Evolutionary conservation across 2,888 invertebrate species (phyloP).

Genomic region (Callinectes sapidus): DNA sequence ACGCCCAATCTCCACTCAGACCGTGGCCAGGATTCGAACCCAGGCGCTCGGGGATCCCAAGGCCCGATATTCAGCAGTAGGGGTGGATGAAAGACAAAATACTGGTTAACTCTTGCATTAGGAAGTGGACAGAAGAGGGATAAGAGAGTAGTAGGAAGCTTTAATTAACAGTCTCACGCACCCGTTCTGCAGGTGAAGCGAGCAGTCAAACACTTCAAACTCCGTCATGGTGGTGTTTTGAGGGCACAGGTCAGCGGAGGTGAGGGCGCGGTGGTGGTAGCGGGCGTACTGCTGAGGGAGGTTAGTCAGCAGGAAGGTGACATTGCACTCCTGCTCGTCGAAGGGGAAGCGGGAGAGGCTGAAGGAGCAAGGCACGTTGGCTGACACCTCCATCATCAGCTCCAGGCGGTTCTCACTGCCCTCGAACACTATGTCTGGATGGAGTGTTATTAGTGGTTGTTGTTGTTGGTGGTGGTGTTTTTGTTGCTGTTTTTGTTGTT

Average conservation of each 20-base stretch:
- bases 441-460: too few species aligned
- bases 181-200: constrained; percentile 20
- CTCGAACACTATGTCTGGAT: not conserved
- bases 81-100: too few species aligned
- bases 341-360: constrained; percentile 24
- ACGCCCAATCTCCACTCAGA: too few species aligned
- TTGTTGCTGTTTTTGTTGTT: too few species aligned
- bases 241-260: not conserved
- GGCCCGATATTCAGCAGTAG: too few species aligned
- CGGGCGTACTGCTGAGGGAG: not conserved
- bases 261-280: not conserved
- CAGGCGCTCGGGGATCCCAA: too few species aligned
- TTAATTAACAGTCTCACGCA: not conserved
- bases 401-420: not conserved
- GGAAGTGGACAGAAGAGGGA: too few species aligned
- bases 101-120: too few species aligned
- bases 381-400: not conserved
- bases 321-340: constrained; percentile 42
- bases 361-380: constrained; percentile 36
- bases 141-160: too few species aligned
- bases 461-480: too few species aligned
- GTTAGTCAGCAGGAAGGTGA: constrained; percentile 19
- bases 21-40: too few species aligned
- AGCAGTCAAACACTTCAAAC: constrained; percentile 15
- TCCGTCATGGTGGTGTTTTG: not conserved